Conservation (phyloP, 2,888 invertebrate species). For the Trissolcus brochymenae region DNA sequence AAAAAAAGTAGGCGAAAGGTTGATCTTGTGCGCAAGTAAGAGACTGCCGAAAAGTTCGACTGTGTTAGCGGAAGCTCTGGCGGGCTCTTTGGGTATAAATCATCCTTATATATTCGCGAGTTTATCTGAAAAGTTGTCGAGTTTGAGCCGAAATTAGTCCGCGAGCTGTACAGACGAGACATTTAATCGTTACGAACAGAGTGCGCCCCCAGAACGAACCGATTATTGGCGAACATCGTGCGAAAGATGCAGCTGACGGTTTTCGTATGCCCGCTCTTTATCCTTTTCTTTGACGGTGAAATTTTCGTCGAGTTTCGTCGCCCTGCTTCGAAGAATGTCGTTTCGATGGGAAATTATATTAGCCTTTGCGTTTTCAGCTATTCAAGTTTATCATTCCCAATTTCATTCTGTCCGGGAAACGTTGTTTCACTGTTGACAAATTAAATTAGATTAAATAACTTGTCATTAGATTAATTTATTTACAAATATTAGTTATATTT, state of each 20-base stretch:
- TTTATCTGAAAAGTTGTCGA: slow-evolving; percentile 54
- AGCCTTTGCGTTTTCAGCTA: too few species aligned
- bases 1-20: slow-evolving; percentile 22
- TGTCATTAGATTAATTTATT: not conserved
- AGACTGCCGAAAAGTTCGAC: slow-evolving; percentile 36
- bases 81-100: slow-evolving; percentile 38
- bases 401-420: slow-evolving; percentile 4
- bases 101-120: slow-evolving; percentile 49
- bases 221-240: slow-evolving; percentile 72
- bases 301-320: slow-evolving; percentile 44
- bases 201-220: slow-evolving; percentile 62
- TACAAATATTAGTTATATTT: too few species aligned
- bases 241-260: slow-evolving; percentile 72
- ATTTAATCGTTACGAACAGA: slow-evolving; percentile 63
- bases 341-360: slow-evolving; percentile 16
- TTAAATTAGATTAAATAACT: not conserved
- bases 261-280: slow-evolving; percentile 61
- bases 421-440: too few species aligned
- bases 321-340: slow-evolving; percentile 13
- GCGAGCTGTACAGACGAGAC: slow-evolving; percentile 52
- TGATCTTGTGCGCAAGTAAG: slow-evolving; percentile 31
- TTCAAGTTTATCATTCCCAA: too few species aligned
- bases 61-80: slow-evolving; percentile 31
- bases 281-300: slow-evolving; percentile 50
- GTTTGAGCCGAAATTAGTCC: slow-evolving; percentile 47